These are phyloP conservation scores for Odontamblyopus rebecca DNA, from an alignment of 2,797 vertebrate genomes.

Conservation along the genomic window DNA sequence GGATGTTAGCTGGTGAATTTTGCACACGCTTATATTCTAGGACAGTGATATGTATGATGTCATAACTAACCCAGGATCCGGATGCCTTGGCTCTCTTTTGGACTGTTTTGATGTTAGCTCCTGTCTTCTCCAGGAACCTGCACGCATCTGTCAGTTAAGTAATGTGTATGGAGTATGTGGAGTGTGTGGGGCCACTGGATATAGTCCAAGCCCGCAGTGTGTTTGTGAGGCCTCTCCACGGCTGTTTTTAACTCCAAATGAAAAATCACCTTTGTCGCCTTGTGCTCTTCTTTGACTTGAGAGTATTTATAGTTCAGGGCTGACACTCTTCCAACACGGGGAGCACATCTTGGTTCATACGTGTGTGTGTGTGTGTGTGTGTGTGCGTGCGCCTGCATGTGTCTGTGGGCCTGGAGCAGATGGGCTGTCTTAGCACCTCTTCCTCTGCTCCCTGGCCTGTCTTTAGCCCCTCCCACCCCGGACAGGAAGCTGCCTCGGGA, in stretches of 20 bases:
- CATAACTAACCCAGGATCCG: slow-evolving; percentile 54
- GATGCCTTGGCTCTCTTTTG: slow-evolving; percentile 41
- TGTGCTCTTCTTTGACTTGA: slow-evolving; percentile 82
- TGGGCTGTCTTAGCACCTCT: slow-evolving; percentile 93
- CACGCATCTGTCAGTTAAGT: slow-evolving; percentile 30
- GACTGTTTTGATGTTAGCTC: slow-evolving; percentile 6
- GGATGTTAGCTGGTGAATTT: background rate
- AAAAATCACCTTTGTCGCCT: slow-evolving; percentile 89
- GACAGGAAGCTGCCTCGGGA: slow-evolving; percentile 93
- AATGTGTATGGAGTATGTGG: slow-evolving; percentile 48
- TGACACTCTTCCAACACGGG: slow-evolving; percentile 89
- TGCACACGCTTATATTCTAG: background rate
- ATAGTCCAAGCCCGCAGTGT: slow-evolving; percentile 30
- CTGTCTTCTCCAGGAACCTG: slow-evolving; percentile 18
- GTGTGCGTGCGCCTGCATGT: slow-evolving; percentile 40
- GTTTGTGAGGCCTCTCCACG: slow-evolving; percentile 43
- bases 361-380: slow-evolving; percentile 54
- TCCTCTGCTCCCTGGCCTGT: slow-evolving; percentile 87
- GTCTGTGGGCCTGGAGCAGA: slow-evolving; percentile 86
- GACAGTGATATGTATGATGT: slow-evolving; percentile 18
- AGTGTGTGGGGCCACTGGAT: slow-evolving; percentile 40
- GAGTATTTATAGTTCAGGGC: slow-evolving; percentile 90
- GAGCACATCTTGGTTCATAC: slow-evolving; percentile 25
- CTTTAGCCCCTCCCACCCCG: slow-evolving; percentile 88
- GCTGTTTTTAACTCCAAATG: slow-evolving; percentile 80